Conservation (phyloP, 2,888 invertebrate species). For the Autographa gamma region DNA sequence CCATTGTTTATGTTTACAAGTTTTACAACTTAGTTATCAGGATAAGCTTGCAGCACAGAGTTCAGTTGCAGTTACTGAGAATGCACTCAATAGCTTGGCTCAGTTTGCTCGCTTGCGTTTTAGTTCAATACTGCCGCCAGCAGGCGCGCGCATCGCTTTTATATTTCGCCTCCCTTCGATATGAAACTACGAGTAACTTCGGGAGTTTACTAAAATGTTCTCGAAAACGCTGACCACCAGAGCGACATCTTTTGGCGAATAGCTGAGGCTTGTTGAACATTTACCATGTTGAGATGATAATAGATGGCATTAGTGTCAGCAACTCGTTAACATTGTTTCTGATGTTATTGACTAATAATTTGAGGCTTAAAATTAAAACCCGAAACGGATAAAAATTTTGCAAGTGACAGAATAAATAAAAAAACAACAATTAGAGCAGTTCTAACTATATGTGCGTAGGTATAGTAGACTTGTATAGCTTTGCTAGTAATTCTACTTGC, state of each 20-base stretch:
- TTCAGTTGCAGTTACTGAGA: not conserved
- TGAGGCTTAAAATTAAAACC: not conserved
- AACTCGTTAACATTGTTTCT: not conserved
- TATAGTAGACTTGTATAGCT: not conserved
- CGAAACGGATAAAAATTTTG: not conserved
- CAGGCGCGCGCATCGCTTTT: constrained; percentile 64
- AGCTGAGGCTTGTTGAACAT: not conserved
- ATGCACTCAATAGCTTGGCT: constrained; percentile 4
- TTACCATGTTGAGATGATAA: constrained; percentile 7
- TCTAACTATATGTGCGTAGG: not conserved
- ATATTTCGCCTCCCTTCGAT: constrained; percentile 56
- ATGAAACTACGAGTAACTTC: constrained; percentile 32
- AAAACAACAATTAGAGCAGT: not conserved
- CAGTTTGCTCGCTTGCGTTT: constrained; percentile 26
- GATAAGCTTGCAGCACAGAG: no score
- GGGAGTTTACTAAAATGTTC: constrained; percentile 46
- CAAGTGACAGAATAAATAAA: not conserved
- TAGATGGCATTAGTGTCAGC: constrained; percentile 18
- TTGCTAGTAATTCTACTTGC: constrained; percentile 9
- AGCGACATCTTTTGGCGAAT: constrained; percentile 49
- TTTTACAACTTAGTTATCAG: not conserved
- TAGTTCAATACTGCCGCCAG: constrained; percentile 59
- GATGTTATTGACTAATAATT: not conserved
- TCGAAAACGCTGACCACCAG: constrained; percentile 11
- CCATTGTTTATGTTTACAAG: constrained; percentile 64